phyloP scores from a whole-genome alignment of 2,113 vertebrate genomes.

The Vireo altiloquus region DNA sequence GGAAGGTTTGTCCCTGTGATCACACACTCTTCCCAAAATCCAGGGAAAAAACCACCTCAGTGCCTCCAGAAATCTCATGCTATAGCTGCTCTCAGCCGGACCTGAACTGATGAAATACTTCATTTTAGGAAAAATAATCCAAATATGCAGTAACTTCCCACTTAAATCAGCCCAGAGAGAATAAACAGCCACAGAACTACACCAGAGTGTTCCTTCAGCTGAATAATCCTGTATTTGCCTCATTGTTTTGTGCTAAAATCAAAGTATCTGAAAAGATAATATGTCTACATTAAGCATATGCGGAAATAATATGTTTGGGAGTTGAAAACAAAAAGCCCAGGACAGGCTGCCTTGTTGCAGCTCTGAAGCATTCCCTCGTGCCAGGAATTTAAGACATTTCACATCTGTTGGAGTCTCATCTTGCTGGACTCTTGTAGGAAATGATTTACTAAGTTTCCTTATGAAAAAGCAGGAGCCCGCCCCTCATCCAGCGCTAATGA shows the following conservation, averaged over 20 bases:
- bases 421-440: not conserved
- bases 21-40: not conserved
- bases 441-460: not conserved
- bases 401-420: not conserved
- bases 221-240: not conserved
- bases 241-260: not conserved
- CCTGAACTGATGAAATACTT: not conserved
- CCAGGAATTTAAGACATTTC: not conserved
- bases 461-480: not conserved
- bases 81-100: not conserved
- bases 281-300: not conserved
- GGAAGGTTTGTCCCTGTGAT: not conserved
- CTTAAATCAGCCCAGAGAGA: not conserved
- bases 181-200: not conserved
- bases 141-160: not conserved
- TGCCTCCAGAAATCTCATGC: fast-evolving
- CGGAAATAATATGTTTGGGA: not conserved
- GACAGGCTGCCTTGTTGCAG: not conserved
- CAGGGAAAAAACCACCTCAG: not conserved
- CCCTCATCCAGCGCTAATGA: fast-evolving
- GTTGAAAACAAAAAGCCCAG: not conserved
- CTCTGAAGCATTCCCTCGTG: not conserved
- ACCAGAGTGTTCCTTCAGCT: not conserved
- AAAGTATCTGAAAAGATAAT: not conserved
- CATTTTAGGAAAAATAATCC: not conserved